Base-by-base conservation (phyloP, 2,113 vertebrate species). In the Gobius niger region DNA sequence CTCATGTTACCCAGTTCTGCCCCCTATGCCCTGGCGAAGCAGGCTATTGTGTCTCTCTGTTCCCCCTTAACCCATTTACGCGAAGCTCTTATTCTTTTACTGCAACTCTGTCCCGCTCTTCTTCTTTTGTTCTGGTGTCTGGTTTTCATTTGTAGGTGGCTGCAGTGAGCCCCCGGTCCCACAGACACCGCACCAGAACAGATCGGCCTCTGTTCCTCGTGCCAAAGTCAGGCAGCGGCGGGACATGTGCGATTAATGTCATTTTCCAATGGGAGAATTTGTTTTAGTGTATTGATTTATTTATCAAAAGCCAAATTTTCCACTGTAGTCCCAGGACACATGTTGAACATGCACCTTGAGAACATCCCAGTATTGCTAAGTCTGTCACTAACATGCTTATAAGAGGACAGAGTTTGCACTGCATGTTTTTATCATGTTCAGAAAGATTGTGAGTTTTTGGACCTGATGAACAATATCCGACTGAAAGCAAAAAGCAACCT, bases 61-160 rank as follows among this genome's bases (percentile, higher is more conserved):
- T 70, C 56, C 70, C 16, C 70, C 68, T 79, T 70, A 68, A 70
- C 66, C 70, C 14, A 75, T 68, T 75, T 77, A 67, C 14, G 12
- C 14, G 65, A n/a, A 74, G 19, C 47, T 72, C 54, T 24, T 60
- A 60, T 24, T 46, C 60, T 67, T 59, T 59, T 56, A 63, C 40
- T 77, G 63, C 60, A 72, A 57, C 74, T 72, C 19, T 74, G 65
- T 65, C 53, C 60, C 18, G 56, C 69, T 53, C 65, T 40, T 75
- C 67, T 77, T 72, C 66, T 75, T 85, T 80, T 75, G 65, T 87
- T 87, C 85, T 82, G 77, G 77, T 89, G 82, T 91, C 82, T 88
- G 89, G 67, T 91, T 89, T 76, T 81, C 69, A 89, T 91, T 90
- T 91, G 76, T 73, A 75, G 73, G 82, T 86, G 77, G 80, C 75